Conservation (phyloP, 2,888 invertebrate species). For the Sminthurinus aureus region DNA sequence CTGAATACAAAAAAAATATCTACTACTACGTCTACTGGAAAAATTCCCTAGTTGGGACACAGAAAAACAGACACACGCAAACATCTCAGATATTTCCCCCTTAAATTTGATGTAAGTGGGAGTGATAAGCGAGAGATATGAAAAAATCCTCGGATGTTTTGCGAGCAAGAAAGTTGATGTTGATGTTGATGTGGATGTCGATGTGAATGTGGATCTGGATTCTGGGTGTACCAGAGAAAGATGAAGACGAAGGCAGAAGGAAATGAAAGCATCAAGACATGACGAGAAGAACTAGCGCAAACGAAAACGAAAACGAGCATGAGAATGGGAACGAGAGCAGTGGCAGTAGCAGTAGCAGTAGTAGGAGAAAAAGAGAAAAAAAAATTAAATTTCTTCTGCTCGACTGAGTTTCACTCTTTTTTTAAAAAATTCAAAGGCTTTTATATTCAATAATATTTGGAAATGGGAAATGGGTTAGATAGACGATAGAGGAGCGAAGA, state of each 20-base stretch:
- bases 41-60: neutral
- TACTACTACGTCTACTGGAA: no score
- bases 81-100: conserved; percentile 9
- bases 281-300: neutral
- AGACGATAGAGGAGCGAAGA: neutral
- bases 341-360: neutral
- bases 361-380: neutral
- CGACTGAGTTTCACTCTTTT: conserved; percentile 2
- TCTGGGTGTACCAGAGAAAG: no score
- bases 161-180: neutral
- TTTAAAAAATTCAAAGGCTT: conserved; percentile 17
- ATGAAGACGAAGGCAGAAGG: no score
- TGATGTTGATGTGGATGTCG: no score
- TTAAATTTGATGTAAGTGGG: conserved; percentile 30
- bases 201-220: no score
- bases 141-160: neutral
- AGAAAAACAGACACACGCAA: neutral
- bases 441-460: conserved; percentile 16
- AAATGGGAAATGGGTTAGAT: neutral
- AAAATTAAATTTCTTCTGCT: conserved; percentile 5
- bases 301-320: neutral
- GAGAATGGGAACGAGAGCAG: neutral
- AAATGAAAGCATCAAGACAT: no score
- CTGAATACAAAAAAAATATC: no score
- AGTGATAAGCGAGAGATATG: conserved; percentile 20